Percentiles rank a stretch among this genome's conserved stretches.
phyloP scores from a whole-genome alignment of 2,113 vertebrate genomes.

The Syrmaticus mikado region DNA sequence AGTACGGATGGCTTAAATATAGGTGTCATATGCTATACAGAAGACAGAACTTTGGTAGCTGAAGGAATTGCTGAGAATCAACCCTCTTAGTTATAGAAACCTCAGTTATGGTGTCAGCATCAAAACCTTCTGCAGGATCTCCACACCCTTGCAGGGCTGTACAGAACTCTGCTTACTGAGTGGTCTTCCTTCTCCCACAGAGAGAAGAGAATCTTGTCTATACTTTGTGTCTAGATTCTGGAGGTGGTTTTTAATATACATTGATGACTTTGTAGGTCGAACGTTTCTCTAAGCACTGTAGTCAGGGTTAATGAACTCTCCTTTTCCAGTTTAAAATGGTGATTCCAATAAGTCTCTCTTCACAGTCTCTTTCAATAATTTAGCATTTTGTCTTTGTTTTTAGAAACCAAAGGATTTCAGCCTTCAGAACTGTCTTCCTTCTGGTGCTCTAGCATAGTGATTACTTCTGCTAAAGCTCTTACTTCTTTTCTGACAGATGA shows the following conservation, averaged over 20 bases:
- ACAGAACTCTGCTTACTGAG: background rate
- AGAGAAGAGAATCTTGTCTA: accelerated
- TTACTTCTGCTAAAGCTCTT: background rate
- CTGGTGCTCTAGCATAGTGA: accelerated
- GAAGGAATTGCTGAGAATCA: background rate
- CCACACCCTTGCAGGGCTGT: background rate
- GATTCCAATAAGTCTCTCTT: background rate
- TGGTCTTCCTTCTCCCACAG: accelerated
- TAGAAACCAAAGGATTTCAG: background rate
- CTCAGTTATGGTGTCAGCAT: accelerated
- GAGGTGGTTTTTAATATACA: background rate
- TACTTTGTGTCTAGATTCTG: background rate
- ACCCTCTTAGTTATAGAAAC: background rate
- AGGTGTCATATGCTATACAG: accelerated
- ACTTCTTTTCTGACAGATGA: background rate
- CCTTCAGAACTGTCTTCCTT: background rate
- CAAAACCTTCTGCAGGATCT: background rate
- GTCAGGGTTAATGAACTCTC: background rate
- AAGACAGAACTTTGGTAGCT: background rate
- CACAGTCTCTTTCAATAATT: background rate
- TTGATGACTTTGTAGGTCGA: background rate
- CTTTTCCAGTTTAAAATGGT: background rate
- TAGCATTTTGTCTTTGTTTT: background rate
- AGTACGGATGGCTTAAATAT: background rate
- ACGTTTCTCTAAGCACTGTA: background rate